Conservation (phyloP, 2,113 vertebrate genomes). For the Notothenia rossii region DNA sequence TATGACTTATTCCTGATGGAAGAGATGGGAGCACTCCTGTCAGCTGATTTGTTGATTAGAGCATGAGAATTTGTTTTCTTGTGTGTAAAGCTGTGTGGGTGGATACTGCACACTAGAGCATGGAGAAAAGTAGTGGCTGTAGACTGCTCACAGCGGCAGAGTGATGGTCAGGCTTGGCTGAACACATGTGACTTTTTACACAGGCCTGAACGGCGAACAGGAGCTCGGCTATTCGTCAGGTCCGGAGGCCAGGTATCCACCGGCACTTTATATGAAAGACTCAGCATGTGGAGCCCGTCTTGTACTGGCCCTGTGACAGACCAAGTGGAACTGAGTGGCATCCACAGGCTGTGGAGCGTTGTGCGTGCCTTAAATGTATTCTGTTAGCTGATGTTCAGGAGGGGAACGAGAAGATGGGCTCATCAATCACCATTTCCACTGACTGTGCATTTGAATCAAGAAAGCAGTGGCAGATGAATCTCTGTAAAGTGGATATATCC, state of each 20-base stretch:
- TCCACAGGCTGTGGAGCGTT: constrained; percentile 59
- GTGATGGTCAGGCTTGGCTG: constrained; percentile 66
- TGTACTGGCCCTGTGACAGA: constrained; percentile 59
- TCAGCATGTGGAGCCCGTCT: constrained; percentile 44
- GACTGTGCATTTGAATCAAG: constrained; percentile 54
- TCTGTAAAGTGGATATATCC: neutral
- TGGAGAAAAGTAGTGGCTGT: constrained; percentile 12
- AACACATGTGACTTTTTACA: constrained; percentile 40
- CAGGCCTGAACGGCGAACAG: constrained; percentile 41
- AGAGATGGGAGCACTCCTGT: constrained; percentile 41
- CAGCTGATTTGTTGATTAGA: constrained; percentile 70
- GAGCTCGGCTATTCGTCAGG: constrained; percentile 52
- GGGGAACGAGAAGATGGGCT: constrained; percentile 58
- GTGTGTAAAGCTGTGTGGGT: constrained; percentile 42
- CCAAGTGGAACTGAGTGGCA: constrained; percentile 74
- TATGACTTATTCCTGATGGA: constrained; percentile 55
- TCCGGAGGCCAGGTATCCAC: constrained; percentile 56
- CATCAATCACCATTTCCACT: constrained; percentile 75
- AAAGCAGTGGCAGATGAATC: constrained; percentile 34
- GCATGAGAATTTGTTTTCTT: constrained; percentile 38
- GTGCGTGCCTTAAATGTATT: constrained; percentile 55
- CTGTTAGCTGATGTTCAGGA: constrained; percentile 54
- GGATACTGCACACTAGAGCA: constrained; percentile 35
- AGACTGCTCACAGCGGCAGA: constrained; percentile 58
- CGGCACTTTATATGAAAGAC: constrained; percentile 67